Percentiles rank a stretch among this genome's conserved stretches.
Conservation (phyloP, 35 echinoderm and acorn worm species). For the Ptychodera flava region DNA sequence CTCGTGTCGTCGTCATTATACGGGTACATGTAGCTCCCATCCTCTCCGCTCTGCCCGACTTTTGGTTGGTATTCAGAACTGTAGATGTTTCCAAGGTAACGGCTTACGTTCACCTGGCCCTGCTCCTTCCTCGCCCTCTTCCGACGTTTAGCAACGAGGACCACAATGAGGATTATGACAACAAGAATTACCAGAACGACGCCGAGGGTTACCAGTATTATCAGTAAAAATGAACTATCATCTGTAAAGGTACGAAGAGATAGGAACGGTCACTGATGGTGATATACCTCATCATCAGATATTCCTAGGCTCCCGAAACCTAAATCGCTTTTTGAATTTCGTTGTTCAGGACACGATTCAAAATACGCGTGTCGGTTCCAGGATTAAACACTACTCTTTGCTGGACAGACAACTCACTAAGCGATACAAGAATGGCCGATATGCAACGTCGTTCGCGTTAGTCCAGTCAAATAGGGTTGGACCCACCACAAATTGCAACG, state of each 20-base stretch:
- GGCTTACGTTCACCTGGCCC: not conserved
- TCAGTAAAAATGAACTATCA: not conserved
- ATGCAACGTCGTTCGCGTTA: no score
- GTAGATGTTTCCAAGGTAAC: not conserved
- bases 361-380: not conserved
- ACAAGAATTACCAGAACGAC: not conserved
- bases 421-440: no score
- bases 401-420: no score
- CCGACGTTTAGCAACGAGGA: not conserved
- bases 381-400: no score
- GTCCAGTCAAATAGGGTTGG: no score
- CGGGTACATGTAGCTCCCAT: not conserved
- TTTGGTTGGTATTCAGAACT: not conserved
- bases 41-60: not conserved
- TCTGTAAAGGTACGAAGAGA: not conserved
- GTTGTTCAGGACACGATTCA: not conserved
- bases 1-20: not conserved
- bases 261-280: not conserved
- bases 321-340: no score
- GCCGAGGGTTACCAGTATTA: not conserved
- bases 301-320: no score
- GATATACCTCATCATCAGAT: no score
- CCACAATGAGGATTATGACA: not conserved
- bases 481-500: no score
- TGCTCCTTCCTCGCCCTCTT: not conserved